Evolutionary conservation across 2,797 vertebrate species (phyloP).

Genomic region (Ctenopoma kingsleyae): DNA sequence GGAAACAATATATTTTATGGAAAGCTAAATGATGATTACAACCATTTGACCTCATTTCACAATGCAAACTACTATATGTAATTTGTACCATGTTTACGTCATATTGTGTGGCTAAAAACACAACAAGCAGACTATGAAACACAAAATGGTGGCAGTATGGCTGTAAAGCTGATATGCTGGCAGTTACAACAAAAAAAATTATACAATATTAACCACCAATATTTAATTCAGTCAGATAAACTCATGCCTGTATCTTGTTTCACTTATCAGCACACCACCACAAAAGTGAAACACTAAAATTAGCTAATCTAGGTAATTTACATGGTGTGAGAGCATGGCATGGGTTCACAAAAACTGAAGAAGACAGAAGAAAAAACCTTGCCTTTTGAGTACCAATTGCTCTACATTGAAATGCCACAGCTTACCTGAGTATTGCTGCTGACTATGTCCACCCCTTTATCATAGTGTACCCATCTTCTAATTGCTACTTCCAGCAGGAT

Average conservation of each 20-base stretch:
- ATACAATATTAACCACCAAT: not conserved
- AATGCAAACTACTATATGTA: not conserved
- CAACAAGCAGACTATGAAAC: not conserved
- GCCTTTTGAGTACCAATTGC: too few species aligned
- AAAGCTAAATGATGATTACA: not conserved
- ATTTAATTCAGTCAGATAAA: not conserved
- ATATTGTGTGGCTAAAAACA: not conserved
- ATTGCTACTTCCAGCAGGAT: constrained; percentile 59
- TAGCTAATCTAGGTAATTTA: not conserved
- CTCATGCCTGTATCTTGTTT: not conserved
- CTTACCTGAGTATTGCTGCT: too few species aligned
- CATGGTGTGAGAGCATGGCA: too few species aligned
- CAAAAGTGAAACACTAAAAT: not conserved
- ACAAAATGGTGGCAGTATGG: not conserved
- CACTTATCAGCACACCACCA: not conserved
- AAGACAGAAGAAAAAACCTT: too few species aligned
- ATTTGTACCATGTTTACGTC: not conserved
- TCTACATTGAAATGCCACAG: too few species aligned
- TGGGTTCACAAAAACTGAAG: too few species aligned
- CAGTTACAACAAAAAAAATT: not conserved
- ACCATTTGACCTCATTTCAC: not conserved
- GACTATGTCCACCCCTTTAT: constrained; percentile 3
- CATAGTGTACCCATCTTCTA: constrained; percentile 44
- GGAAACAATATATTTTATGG: not conserved
- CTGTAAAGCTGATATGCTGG: not conserved